These are phyloP conservation scores for Hyla sarda DNA, from an alignment of 2,113 vertebrate genomes.

Conservation along the genomic window DNA sequence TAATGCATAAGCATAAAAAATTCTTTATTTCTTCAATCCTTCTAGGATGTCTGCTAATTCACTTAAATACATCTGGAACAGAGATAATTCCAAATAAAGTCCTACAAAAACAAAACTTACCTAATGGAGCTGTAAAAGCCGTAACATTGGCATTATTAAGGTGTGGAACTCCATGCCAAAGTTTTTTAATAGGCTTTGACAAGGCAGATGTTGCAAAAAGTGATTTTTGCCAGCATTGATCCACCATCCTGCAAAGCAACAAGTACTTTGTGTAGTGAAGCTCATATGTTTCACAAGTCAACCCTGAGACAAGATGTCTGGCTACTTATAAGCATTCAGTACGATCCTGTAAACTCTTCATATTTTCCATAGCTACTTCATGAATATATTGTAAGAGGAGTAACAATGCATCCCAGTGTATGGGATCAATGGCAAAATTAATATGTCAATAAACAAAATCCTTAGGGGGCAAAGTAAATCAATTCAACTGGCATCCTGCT, in stretches of 20 bases:
- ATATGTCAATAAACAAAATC: not conserved
- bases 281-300: not conserved
- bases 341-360: not conserved
- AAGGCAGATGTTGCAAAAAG: constrained; percentile 23
- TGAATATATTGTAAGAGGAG: not conserved
- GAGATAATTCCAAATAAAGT: constrained; percentile 38
- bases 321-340: not conserved
- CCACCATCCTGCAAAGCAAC: constrained; percentile 25
- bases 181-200: constrained; percentile 45
- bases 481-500: not conserved
- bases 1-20: not conserved
- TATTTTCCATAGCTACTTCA: not conserved
- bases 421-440: not conserved
- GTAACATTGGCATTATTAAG: constrained; percentile 45
- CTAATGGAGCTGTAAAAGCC: constrained; percentile 40
- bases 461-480: not conserved
- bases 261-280: not conserved
- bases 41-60: constrained; percentile 37
- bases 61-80: constrained; percentile 39
- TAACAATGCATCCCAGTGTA: not conserved
- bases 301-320: constrained; percentile 13
- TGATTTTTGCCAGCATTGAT: constrained; percentile 7
- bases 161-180: constrained; percentile 9
- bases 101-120: constrained; percentile 50
- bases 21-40: not conserved